phyloP scores from a whole-genome alignment of 2,113 vertebrate genomes.

The Actinemys pallida region DNA sequence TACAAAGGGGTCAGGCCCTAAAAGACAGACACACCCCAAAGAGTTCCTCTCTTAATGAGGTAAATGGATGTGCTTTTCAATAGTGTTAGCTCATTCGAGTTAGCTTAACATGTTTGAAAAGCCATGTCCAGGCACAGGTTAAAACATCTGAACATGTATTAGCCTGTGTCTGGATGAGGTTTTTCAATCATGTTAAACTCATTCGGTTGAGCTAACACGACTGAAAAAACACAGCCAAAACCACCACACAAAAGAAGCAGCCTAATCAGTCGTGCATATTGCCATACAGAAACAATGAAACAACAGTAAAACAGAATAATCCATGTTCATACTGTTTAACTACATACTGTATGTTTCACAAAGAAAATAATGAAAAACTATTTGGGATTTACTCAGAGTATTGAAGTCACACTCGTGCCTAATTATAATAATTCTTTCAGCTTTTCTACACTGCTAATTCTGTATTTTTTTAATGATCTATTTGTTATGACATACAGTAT shows the following conservation, averaged over 20 bases:
- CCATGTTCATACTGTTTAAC: conserved; percentile 52
- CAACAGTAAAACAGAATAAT: conserved; percentile 22
- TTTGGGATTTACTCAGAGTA: conserved; percentile 62
- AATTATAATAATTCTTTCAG: conserved; percentile 46
- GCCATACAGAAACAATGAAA: conserved; percentile 40
- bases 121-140: neutral
- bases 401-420: conserved; percentile 50
- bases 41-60: neutral
- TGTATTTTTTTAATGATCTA: conserved; percentile 65
- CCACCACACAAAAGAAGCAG: neutral
- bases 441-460: conserved; percentile 59
- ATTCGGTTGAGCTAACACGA: neutral
- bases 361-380: conserved; percentile 52
- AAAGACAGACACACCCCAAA: neutral
- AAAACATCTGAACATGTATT: neutral
- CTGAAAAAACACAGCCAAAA: neutral
- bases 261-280: neutral
- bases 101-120: neutral
- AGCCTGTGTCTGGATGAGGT: neutral
- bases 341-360: conserved; percentile 52
- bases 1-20: neutral
- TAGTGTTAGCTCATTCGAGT: neutral
- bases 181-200: neutral
- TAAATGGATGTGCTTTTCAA: neutral
- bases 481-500: conserved; percentile 78